phyloP scores from a whole-genome alignment of 2,888 invertebrate genomes.

The Nipponacmea schrenckii region DNA sequence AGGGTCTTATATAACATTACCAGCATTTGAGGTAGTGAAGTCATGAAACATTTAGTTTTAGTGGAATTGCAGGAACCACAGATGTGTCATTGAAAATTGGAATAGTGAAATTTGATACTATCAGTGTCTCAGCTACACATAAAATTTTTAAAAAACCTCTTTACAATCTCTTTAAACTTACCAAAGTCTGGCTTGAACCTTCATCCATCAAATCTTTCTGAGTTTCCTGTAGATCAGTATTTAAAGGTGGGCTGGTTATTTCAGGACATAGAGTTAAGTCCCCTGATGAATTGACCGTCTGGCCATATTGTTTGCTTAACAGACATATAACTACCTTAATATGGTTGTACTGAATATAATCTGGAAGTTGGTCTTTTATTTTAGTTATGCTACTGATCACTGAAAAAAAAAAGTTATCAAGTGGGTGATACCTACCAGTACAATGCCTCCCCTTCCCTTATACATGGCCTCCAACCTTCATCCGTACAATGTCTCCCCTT shows the following conservation, averaged over 20 bases:
- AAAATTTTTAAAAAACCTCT: too few relatives aligned
- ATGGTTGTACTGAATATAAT: constrained; percentile 61
- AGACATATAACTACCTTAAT: constrained; percentile 62
- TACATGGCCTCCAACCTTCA: too few relatives aligned
- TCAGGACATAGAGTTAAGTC: constrained; percentile 37
- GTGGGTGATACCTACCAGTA: not conserved
- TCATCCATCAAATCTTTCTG: not conserved
- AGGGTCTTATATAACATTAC: too few relatives aligned
- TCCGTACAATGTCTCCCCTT: too few relatives aligned
- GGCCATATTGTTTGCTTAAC: constrained; percentile 52
- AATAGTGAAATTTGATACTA: too few relatives aligned
- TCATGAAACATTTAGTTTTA: too few relatives aligned
- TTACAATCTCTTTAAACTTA: too few relatives aligned
- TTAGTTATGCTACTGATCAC: constrained; percentile 62
- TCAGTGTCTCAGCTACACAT: too few relatives aligned
- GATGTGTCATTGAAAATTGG: too few relatives aligned
- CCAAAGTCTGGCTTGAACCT: not conserved
- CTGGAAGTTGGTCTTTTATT: constrained; percentile 65
- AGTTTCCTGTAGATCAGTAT: not conserved
- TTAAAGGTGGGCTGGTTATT: not conserved
- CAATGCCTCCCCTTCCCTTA: too few relatives aligned
- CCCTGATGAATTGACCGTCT: constrained; percentile 39
- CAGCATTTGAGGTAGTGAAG: too few relatives aligned
- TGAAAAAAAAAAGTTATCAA: constrained; percentile 33
- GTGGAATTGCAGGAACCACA: too few relatives aligned